These are phyloP conservation scores for Dascyllus trimaculatus DNA, from an alignment of 2,113 vertebrate genomes.

Conservation along the genomic window DNA sequence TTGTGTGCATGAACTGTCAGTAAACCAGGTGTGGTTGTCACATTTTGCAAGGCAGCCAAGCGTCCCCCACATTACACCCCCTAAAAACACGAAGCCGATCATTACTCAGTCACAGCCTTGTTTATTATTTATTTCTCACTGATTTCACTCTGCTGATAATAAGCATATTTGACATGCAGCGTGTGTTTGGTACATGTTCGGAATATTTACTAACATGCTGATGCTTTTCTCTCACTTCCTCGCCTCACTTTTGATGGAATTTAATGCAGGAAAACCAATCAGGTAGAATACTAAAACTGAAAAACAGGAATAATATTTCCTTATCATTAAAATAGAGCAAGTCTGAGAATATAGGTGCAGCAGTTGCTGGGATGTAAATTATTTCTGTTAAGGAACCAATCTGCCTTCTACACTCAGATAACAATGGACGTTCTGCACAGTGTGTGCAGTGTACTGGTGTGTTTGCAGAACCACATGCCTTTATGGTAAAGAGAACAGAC, in stretches of 20 bases:
- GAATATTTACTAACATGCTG: slow-evolving; percentile 2
- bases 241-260: no score
- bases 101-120: background rate
- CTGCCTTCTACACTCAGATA: slow-evolving; percentile 4
- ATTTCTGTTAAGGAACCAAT: background rate
- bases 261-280: no score
- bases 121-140: background rate
- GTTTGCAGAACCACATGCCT: background rate
- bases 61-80: background rate
- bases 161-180: slow-evolving; percentile 9
- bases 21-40: slow-evolving; percentile 12
- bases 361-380: slow-evolving; percentile 7
- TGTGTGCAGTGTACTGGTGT: background rate
- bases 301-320: background rate
- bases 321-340: background rate
- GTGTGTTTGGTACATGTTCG: background rate
- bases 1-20: slow-evolving; percentile 8
- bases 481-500: background rate
- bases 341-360: background rate
- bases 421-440: slow-evolving; percentile 4
- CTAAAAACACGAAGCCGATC: slow-evolving; percentile 4
- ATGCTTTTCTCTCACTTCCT: no score
- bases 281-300: background rate
- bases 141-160: slow-evolving; percentile 22
- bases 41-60: slow-evolving; percentile 22